Conservation (phyloP, 2,797 vertebrate species). For the Decapterus maruadsi region DNA sequence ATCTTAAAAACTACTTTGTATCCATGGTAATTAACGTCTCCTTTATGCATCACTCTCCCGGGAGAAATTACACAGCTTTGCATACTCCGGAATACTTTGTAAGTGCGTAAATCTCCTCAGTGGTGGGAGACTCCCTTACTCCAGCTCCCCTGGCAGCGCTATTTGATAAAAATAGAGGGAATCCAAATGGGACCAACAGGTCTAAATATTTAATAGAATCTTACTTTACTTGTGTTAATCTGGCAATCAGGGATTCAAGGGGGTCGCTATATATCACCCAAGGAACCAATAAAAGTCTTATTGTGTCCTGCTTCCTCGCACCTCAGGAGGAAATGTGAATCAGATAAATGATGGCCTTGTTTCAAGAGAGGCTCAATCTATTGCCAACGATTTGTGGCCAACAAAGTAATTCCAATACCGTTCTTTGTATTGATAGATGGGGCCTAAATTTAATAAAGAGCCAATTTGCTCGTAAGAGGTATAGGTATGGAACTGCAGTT, state of each 20-base stretch:
- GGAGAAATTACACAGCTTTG: slow-evolving; percentile 59
- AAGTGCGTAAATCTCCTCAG: slow-evolving; percentile 60
- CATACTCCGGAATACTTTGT: slow-evolving; percentile 47
- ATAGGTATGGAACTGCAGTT: slow-evolving; percentile 69
- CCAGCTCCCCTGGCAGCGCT: slow-evolving; percentile 48
- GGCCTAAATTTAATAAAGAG: slow-evolving; percentile 81
- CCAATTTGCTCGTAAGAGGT: slow-evolving; percentile 76
- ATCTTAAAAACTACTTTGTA: slow-evolving; percentile 57
- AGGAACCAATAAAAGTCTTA: slow-evolving; percentile 82
- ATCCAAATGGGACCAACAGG: slow-evolving; percentile 56
- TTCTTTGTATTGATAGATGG: slow-evolving; percentile 84
- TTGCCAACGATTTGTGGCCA: slow-evolving; percentile 81
- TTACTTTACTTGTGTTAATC: slow-evolving; percentile 77
- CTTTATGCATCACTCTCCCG: slow-evolving; percentile 44
- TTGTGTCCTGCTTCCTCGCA: slow-evolving; percentile 69
- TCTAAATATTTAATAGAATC: slow-evolving; percentile 83
- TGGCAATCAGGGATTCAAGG: slow-evolving; percentile 76
- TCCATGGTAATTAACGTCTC: slow-evolving; percentile 67
- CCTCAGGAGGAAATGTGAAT: slow-evolving; percentile 77
- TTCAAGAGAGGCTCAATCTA: slow-evolving; percentile 79
- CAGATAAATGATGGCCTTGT: slow-evolving; percentile 82
- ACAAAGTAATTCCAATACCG: slow-evolving; percentile 82
- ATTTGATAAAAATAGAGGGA: slow-evolving; percentile 57
- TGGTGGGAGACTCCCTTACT: slow-evolving; percentile 30
- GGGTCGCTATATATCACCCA: slow-evolving; percentile 80